Evolutionary conservation across 1,140 invertebrate species (phyloP).

Genomic region (Drosophila nigromelanica): DNA sequence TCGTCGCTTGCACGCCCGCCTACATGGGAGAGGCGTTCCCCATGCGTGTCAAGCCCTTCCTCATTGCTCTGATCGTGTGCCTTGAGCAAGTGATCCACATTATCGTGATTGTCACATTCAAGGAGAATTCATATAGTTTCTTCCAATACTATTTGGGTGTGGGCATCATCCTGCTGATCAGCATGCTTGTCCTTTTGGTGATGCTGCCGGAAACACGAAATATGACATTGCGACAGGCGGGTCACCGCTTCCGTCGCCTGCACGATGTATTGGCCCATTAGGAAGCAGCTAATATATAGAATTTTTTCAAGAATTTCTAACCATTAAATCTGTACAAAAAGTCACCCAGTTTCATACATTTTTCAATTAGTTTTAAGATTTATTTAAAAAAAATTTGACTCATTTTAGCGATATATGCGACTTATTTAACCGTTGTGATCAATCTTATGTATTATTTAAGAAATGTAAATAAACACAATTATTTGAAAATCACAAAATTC

Average conservation of each 20-base stretch:
- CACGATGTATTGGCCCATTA: constrained; percentile 45
- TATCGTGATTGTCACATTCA: constrained; percentile 53
- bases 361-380: not conserved
- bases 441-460: no score
- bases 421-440: no score
- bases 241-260: constrained; percentile 47
- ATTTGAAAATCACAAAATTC: not conserved
- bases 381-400: not conserved
- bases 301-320: not conserved
- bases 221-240: constrained; percentile 54
- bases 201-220: constrained; percentile 59
- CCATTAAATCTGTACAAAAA: not conserved
- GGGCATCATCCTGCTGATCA: constrained; percentile 59
- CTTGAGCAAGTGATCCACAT: constrained; percentile 69
- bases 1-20: constrained; percentile 49
- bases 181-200: constrained; percentile 37
- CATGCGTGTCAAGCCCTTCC: constrained; percentile 54
- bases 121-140: not conserved
- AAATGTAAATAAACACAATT: not conserved
- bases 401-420: not conserved
- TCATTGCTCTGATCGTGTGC: constrained; percentile 52
- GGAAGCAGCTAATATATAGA: not conserved
- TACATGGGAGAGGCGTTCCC: constrained; percentile 75
- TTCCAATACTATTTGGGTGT: constrained; percentile 56
- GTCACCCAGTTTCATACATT: not conserved